These are phyloP conservation scores for Eulithis testata DNA, from an alignment of 2,888 invertebrate genomes.

Conservation along the genomic window DNA sequence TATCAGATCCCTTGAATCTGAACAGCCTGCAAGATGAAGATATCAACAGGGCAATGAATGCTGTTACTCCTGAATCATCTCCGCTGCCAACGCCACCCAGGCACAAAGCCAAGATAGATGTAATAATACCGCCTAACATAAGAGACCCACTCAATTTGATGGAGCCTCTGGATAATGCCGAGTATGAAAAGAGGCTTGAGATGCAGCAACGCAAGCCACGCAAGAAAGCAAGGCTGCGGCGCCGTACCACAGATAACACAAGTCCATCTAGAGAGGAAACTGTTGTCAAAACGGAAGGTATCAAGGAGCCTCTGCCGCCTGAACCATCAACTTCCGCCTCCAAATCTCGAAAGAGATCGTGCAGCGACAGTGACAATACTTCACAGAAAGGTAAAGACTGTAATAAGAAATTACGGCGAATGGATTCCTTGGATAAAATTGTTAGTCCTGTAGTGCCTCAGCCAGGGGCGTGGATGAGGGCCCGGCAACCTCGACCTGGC, in stretches of 20 bases:
- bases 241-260: slow-evolving; percentile 76
- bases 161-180: slow-evolving; percentile 91
- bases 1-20: slow-evolving; percentile 96
- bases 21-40: slow-evolving; percentile 95
- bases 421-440: slow-evolving; percentile 93
- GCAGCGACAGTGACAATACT: slow-evolving; percentile 83
- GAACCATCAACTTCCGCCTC: slow-evolving; percentile 72
- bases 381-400: slow-evolving; percentile 81
- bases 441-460: slow-evolving; percentile 96
- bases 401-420: slow-evolving; percentile 85
- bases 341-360: slow-evolving; percentile 77
- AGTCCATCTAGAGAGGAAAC: slow-evolving; percentile 60
- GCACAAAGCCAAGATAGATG: slow-evolving; percentile 92
- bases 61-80: slow-evolving; percentile 96
- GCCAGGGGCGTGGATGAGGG: slow-evolving; percentile 92
- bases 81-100: slow-evolving; percentile 94
- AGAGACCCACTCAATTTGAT: slow-evolving; percentile 95
- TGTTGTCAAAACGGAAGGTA: slow-evolving; percentile 60
- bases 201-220: slow-evolving; percentile 89
- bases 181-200: slow-evolving; percentile 90
- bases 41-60: slow-evolving; percentile 91
- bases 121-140: slow-evolving; percentile 96
- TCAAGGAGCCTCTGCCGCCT: slow-evolving; percentile 70
- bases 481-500: slow-evolving; percentile 65
- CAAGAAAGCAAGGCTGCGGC: slow-evolving; percentile 86